Base-by-base conservation (phyloP, 2,888 invertebrate species). In the Philereme transversata region DNA sequence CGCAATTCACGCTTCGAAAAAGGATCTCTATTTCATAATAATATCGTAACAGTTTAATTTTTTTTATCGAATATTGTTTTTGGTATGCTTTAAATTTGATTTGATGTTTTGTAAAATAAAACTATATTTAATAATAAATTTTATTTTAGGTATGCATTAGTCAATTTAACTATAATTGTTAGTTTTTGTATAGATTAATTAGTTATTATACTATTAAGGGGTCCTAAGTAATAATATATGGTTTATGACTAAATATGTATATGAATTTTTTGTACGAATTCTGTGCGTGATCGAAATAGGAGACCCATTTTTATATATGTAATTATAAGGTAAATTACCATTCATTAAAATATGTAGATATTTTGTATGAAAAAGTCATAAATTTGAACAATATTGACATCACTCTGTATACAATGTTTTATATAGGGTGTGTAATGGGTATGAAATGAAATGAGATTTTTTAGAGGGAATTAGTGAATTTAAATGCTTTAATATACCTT, bases 121-220 rank as follows among this genome's bases (percentile, higher is more conserved):
- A 35, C 5, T 34, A 43, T 48, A 40, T 22, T 2, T 22, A 22
- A 22, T 22, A 22, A 22, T 22, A 22, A 22, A 22, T 22, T 22
- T 22, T 22, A 40, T 40, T 40, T 6, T 54, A 54, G 38, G 8
- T 52, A 45, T 45, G 8, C 6, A 11, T 34, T 54, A 54, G 60
- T 60, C 60, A 60, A 60, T 60, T 51, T 54, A 50, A 10, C 7
- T 53, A 8, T 52, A 35, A 44, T 44, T 50, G 45, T 60, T 60
- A 50, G 60, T 54, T 54, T 51, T 40, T 54, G 50, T 47, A 46
- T 60, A 54, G 50, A 54, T 38, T 22, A 46, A 57, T 4, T 45
- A 41, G 46, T 33, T 38, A 22, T 33, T 10, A 51, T 43, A 44
- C 8, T n/a, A n/a, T 5, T 52, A 22, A 3, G n/a, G 11, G 43